Evolutionary conservation across 2,113 vertebrate genomes (phyloP), one percentile per base, ranked within the genome.

Genomic region (Dasypus novemcinctus): DNA sequence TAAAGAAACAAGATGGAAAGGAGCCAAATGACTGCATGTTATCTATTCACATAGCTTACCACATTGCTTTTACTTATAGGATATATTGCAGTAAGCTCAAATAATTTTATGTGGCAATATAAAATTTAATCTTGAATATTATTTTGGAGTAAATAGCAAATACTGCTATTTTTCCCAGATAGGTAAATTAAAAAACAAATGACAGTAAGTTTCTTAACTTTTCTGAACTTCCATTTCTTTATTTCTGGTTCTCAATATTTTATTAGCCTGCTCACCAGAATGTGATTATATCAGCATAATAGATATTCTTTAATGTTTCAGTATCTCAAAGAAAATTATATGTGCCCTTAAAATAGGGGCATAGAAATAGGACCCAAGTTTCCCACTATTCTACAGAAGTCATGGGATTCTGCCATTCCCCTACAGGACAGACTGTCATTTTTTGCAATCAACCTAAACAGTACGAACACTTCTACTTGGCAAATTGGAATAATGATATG

Each of bases 161-260:
- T 82, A 52, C 1, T 36, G 9, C 7, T 81, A 33, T 86, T 94
- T 94, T 91, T 91, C 41, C 91, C 10, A 68, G 29, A 12, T 21
- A 76, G 36, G 27, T 52, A 90, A 87, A 76, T 68, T 81, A 33
- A 92, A 92, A 69, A 90, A 71, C 14, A 91, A 94, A 21, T 82
- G n/a, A 75, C 12, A 68, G 49, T 82, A 29, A 91, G 57, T 95
- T 92, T 86, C 72, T 88, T 75, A 91, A 93, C 25, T 74, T 91
- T 79, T 64, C 29, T 64, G 14, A 80, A 64, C 14, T 90, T 81
- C 10, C 5, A 54, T 63, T 52, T 86, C 7, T 85, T 76, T 61
- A 66, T 87, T 93, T 92, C 71, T 88, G 8, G 52, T 59, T 29
- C 17, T 20, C 1, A 80, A 11, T 64, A 85, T 85, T 95, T 96